Conservation (phyloP, 1,140 invertebrate species). For the Pogonognathellus flavescens region DNA sequence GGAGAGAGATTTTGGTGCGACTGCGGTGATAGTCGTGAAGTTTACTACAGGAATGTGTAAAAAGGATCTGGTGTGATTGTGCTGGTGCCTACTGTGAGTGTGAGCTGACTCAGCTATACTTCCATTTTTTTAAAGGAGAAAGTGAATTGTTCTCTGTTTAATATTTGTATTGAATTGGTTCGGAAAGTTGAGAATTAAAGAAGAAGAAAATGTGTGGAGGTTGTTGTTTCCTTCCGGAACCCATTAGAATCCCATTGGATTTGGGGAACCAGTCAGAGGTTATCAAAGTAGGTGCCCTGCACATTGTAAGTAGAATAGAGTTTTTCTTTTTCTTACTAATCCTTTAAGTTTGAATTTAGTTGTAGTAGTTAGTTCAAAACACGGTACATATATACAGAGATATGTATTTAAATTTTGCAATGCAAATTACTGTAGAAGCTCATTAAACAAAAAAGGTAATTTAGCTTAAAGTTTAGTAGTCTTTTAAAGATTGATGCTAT, state of each 20-base stretch:
- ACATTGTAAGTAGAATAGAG: slow-evolving; percentile 49
- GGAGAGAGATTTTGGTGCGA: neutral
- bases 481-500: neutral
- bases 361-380: neutral
- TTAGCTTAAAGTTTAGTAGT: neutral
- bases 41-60: slow-evolving; percentile 23
- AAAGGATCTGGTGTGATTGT: slow-evolving; percentile 4
- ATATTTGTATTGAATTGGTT: neutral
- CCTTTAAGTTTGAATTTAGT: slow-evolving; percentile 21
- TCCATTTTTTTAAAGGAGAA: slow-evolving; percentile 5
- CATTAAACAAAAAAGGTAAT: slow-evolving; percentile 45
- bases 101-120: neutral
- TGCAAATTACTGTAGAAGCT: slow-evolving; percentile 15
- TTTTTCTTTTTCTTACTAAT: slow-evolving; percentile 40
- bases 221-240: slow-evolving; percentile 68
- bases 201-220: slow-evolving; percentile 60
- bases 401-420: slow-evolving; percentile 19
- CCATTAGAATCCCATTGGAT: slow-evolving; percentile 81
- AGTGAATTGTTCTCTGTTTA: neutral
- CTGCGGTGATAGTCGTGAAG: neutral
- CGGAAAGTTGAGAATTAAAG: neutral
- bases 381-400: neutral
- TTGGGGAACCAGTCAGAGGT: slow-evolving; percentile 82
- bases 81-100: too few species aligned
- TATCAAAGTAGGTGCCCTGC: slow-evolving; percentile 76